These are phyloP conservation scores for Acropternis orthonyx DNA, from an alignment of 2,797 vertebrate genomes.

Conservation along the genomic window DNA sequence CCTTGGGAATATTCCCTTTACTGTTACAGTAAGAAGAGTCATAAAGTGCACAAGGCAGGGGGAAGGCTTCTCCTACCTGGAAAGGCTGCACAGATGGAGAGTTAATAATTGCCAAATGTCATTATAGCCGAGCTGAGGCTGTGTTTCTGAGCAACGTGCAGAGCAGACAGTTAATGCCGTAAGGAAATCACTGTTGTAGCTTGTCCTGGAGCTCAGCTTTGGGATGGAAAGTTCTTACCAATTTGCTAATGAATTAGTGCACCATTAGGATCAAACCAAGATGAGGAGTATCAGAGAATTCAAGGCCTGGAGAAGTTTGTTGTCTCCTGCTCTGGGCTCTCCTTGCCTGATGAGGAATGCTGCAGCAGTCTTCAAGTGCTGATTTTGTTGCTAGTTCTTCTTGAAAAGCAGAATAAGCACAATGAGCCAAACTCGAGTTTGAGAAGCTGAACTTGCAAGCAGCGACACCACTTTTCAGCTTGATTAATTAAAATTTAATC, in stretches of 20 bases:
- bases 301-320: neutral
- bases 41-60: neutral
- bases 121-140: neutral
- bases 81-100: neutral
- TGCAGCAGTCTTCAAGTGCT: neutral
- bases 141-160: neutral
- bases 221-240: neutral
- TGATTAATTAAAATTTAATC: constrained; percentile 20
- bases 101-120: constrained; percentile 20
- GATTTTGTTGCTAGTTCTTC: neutral
- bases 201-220: neutral
- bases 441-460: constrained; percentile 4
- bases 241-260: neutral
- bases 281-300: neutral
- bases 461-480: neutral
- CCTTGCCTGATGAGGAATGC: neutral
- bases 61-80: neutral
- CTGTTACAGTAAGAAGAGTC: neutral
- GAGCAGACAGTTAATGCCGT: neutral
- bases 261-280: neutral
- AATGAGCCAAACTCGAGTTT: neutral
- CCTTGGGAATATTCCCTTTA: neutral
- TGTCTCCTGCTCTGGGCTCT: neutral
- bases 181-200: neutral
- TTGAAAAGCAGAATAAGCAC: neutral